These are phyloP conservation scores for Globicephala melas DNA, from an alignment of 2,113 vertebrate species.

Conservation along the genomic window DNA sequence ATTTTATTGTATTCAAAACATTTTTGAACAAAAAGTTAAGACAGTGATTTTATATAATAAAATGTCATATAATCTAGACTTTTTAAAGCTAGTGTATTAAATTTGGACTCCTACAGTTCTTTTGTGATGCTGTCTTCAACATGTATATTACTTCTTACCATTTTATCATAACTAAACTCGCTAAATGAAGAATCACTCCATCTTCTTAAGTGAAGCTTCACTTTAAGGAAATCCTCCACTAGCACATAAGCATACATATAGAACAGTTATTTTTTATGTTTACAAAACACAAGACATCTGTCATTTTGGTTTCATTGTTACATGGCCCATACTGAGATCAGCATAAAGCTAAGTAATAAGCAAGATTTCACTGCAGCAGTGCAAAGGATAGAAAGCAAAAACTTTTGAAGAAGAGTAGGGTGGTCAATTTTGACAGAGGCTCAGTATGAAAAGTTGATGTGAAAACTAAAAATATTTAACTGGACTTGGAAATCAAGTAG, in stretches of 20 bases:
- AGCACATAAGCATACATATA: constrained; percentile 76
- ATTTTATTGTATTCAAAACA: constrained; percentile 78
- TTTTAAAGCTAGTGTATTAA: constrained; percentile 71
- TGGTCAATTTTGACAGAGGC: neutral
- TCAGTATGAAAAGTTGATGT: neutral
- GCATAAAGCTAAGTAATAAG: constrained; percentile 79
- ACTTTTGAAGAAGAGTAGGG: neutral
- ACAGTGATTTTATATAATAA: constrained; percentile 83
- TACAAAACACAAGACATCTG: constrained; percentile 78
- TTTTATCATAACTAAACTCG: constrained; percentile 63
- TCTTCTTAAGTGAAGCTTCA: constrained; percentile 79
- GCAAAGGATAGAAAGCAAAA: constrained; percentile 63
- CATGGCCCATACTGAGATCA: constrained; percentile 79
- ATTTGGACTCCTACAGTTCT: constrained; percentile 74
- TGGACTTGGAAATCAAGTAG: neutral
- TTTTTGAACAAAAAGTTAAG: constrained; percentile 78
- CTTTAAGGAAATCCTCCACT: constrained; percentile 78
- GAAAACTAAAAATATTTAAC: neutral
- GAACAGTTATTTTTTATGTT: constrained; percentile 68
- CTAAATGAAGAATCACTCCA: constrained; percentile 68
- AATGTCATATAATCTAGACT: constrained; percentile 76
- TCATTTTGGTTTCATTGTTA: constrained; percentile 79
- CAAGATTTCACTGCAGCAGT: constrained; percentile 81
- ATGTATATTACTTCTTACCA: constrained; percentile 73
- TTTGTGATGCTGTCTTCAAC: constrained; percentile 72